Evolutionary conservation across 2,888 invertebrate genomes (phyloP).

Genomic region (Nomada hirtipes): DNA sequence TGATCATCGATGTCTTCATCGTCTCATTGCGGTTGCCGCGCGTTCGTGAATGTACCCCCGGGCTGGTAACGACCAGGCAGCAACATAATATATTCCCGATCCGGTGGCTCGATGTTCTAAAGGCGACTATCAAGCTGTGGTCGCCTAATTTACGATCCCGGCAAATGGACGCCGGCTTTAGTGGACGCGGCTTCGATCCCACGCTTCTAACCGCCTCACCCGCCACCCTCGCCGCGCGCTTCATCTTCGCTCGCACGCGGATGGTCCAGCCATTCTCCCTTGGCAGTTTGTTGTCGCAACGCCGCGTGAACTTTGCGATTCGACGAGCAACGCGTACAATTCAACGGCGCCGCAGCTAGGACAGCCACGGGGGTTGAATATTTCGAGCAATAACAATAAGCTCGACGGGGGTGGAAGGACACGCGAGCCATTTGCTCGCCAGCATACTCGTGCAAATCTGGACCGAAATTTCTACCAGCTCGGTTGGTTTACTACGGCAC

Average conservation of each 20-base stretch:
- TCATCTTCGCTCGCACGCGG: slow-evolving; percentile 1
- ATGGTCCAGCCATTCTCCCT: background rate
- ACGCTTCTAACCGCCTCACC: background rate
- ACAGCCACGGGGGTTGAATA: background rate
- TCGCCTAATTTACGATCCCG: slow-evolving; percentile 60
- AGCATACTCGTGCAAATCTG: slow-evolving; percentile 24
- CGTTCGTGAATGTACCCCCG: slow-evolving; percentile 27
- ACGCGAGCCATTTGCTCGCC: slow-evolving; percentile 8
- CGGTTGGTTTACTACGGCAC: background rate
- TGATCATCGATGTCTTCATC: slow-evolving; percentile 11
- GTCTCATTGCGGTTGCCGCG: slow-evolving; percentile 7
- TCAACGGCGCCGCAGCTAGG: background rate
- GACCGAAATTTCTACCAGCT: slow-evolving; percentile 11
- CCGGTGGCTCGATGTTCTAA: slow-evolving; percentile 55
- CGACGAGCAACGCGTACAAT: slow-evolving; percentile 11
- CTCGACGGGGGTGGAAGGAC: background rate
- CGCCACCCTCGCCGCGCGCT: background rate
- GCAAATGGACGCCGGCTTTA: slow-evolving; percentile 55
- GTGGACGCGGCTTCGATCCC: slow-evolving; percentile 22
- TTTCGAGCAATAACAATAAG: slow-evolving; percentile 13
- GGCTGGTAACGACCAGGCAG: slow-evolving; percentile 39
- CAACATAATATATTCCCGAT: slow-evolving; percentile 60
- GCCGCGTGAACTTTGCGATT: slow-evolving; percentile 11
- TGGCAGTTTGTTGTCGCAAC: slow-evolving; percentile 26
- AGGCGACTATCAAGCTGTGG: slow-evolving; percentile 62